phyloP scores from a whole-genome alignment of 2,797 vertebrate genomes.

The Acanthornis magna region DNA sequence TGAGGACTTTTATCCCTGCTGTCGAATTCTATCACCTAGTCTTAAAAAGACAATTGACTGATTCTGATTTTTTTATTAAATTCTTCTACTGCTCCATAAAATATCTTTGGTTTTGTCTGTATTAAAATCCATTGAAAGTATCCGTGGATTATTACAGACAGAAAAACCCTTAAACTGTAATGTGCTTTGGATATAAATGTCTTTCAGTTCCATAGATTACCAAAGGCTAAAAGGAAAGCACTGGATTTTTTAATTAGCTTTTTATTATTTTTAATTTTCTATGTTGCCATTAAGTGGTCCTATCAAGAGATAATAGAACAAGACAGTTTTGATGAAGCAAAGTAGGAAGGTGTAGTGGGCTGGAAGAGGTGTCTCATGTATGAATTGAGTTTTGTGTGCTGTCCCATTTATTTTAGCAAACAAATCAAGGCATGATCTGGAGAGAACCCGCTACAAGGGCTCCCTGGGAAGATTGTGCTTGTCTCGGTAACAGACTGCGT shows the following conservation, averaged over 20 bases:
- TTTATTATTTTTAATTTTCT: conserved; percentile 15
- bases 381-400: conserved; percentile 15
- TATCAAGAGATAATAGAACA: background rate
- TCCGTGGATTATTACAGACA: background rate
- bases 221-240: background rate
- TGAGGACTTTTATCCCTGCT: conserved; percentile 27
- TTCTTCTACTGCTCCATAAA: background rate
- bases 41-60: background rate
- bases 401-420: conserved; percentile 45
- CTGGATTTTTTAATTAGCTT: conserved; percentile 4
- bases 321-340: background rate
- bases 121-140: conserved; percentile 1
- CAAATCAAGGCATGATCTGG: conserved; percentile 31
- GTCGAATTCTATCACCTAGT: background rate
- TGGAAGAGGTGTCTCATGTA: background rate
- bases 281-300: background rate
- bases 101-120: background rate
- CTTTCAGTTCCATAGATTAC: background rate
- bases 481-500: conserved; percentile 49
- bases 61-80: conserved; percentile 39
- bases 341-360: background rate
- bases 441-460: conserved; percentile 2
- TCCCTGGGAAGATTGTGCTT: conserved; percentile 60
- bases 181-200: background rate
- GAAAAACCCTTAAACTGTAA: background rate